phyloP scores from a whole-genome alignment of 2,888 invertebrate species.

The Zaprionus lineosus region DNA sequence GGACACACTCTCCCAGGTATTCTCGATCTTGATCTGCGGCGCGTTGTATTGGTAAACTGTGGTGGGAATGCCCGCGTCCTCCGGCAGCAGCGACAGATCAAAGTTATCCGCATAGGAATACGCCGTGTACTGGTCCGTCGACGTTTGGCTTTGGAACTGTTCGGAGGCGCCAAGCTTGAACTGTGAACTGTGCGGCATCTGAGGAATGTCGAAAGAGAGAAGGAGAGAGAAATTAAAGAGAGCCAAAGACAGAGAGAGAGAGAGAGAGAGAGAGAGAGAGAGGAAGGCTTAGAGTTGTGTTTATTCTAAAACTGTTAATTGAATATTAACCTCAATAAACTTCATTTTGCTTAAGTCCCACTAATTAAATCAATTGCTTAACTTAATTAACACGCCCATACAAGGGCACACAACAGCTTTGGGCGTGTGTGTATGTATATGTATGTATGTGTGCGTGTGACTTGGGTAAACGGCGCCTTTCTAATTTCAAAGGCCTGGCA shows the following conservation, averaged over 20 bases:
- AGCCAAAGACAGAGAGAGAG: too few relatives aligned
- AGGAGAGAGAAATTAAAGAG: too few relatives aligned
- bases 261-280: too few relatives aligned
- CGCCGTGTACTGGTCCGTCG: conserved; percentile 75
- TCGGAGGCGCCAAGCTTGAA: conserved; percentile 60
- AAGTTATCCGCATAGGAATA: conserved; percentile 86
- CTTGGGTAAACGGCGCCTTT: too few relatives aligned
- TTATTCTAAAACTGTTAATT: conserved; percentile 23
- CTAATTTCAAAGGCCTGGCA: conserved; percentile 56
- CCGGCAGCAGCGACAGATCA: conserved; percentile 89
- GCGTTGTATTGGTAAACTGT: conserved; percentile 78
- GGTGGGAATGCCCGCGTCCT: conserved; percentile 81
- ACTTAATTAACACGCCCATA: conserved; percentile 42
- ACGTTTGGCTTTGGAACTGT: conserved; percentile 52
- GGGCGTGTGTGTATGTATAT: conserved; percentile 6
- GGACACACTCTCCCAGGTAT: conserved; percentile 72
- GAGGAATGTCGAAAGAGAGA: conserved; percentile 14
- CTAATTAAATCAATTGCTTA: conserved; percentile 46
- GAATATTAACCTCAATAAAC: conserved; percentile 34
- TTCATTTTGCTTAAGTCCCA: conserved; percentile 10
- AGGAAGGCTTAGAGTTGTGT: too few relatives aligned
- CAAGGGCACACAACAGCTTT: conserved; percentile 3
- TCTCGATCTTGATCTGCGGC: conserved; percentile 82
- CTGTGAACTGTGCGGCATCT: conserved; percentile 70
- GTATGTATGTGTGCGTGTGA: conserved; percentile 13